Evolutionary conservation across 2,797 vertebrate genomes (phyloP).

Genomic region (Pempheris klunzingeri): DNA sequence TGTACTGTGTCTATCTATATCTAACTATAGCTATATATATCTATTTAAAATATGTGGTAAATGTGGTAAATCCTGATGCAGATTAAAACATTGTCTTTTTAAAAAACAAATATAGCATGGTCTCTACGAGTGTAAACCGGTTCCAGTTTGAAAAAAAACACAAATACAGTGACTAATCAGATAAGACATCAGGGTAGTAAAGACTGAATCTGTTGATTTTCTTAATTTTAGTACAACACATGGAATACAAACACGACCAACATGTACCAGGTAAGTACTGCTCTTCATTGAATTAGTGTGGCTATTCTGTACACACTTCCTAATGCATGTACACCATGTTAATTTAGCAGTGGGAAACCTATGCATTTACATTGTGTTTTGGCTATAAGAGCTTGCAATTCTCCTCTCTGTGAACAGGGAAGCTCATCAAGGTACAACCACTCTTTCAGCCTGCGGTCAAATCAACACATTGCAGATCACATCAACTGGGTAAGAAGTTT

Average conservation of each 20-base stretch:
- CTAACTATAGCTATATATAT: no score
- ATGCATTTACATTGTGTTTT: neutral
- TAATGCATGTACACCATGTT: neutral
- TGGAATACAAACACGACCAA: neutral
- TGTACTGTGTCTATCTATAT: neutral
- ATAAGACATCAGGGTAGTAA: neutral
- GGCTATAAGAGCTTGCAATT: neutral
- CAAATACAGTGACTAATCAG: neutral
- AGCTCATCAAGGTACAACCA: constrained; percentile 10
- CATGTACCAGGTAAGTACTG: constrained; percentile 43
- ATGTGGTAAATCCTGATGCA: neutral
- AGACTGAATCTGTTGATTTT: neutral
- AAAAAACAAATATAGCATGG: neutral
- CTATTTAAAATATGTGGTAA: no score
- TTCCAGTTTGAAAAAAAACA: neutral
- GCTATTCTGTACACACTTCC: neutral
- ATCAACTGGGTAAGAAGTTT: constrained; percentile 69
- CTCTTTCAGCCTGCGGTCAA: constrained; percentile 2
- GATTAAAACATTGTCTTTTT: neutral
- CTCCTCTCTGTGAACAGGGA: constrained; percentile 54
- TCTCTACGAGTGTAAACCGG: neutral
- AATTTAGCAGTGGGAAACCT: neutral
- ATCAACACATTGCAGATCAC: constrained; percentile 39
- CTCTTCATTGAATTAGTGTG: neutral
- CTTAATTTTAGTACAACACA: constrained; percentile 33